phyloP scores from a whole-genome alignment of 2,888 invertebrate genomes.

The Leucophenga montana region DNA sequence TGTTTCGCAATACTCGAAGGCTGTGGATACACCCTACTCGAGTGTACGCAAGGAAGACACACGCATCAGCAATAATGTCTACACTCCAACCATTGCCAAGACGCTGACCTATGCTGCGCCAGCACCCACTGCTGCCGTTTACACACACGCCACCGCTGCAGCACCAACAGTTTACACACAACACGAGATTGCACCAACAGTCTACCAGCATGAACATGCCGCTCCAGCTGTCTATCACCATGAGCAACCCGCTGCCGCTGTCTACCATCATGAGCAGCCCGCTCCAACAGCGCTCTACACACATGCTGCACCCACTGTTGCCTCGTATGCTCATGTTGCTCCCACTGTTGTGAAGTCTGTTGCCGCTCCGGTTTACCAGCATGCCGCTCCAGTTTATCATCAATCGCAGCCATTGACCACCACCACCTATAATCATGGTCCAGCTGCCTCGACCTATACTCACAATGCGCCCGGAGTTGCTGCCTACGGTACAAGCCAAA shows the following conservation, averaged over 20 bases:
- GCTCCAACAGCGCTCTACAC: conserved; percentile 16
- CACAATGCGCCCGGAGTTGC: conserved; percentile 69
- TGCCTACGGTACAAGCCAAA: conserved; percentile 68
- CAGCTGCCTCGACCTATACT: conserved; percentile 63
- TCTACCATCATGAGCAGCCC: background rate
- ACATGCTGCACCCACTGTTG: conserved; percentile 14
- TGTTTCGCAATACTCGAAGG: conserved; percentile 76
- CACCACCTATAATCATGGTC: conserved; percentile 51
- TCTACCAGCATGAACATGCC: conserved; percentile 13
- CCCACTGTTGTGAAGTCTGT: conserved; percentile 20
- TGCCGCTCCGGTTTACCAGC: conserved; percentile 32
- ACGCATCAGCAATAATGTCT: conserved; percentile 76
- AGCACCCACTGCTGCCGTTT: conserved; percentile 57
- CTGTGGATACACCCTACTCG: conserved; percentile 76
- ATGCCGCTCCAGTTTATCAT: conserved; percentile 55
- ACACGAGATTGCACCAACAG: conserved; percentile 20
- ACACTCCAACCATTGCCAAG: conserved; percentile 73
- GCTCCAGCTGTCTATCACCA: conserved; percentile 21
- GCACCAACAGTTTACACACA: conserved; percentile 53
- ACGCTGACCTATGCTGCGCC: conserved; percentile 68
- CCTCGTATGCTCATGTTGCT: background rate
- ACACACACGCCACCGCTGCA: conserved; percentile 42
- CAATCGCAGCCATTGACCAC: conserved; percentile 50
- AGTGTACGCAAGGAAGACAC: conserved; percentile 77
- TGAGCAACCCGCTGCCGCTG: background rate